Conservation (phyloP, 2,113 vertebrate genomes). For the cat (Felis catus) region DNA sequence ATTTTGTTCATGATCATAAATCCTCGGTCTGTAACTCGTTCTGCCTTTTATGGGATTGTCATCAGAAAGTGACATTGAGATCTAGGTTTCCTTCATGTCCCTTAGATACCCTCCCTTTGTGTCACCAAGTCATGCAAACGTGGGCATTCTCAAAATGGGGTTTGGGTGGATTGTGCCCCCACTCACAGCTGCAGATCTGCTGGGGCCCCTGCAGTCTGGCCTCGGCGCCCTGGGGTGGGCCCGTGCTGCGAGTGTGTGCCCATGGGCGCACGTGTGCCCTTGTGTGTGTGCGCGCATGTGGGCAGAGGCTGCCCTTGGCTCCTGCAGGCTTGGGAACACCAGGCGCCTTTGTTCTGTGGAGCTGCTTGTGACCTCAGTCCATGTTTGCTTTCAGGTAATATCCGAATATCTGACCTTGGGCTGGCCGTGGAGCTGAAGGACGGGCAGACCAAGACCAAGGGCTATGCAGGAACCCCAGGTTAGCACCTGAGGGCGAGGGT, state of each 20-base stretch:
- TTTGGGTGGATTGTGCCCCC: background rate
- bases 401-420: slow-evolving; percentile 92
- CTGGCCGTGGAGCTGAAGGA: slow-evolving; percentile 88
- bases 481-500: fast-evolving
- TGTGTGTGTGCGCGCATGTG: background rate
- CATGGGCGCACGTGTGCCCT: background rate
- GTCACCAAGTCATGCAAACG: background rate
- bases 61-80: background rate
- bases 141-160: background rate
- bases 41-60: background rate
- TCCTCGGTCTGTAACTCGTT: background rate
- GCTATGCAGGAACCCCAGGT: slow-evolving; percentile 89
- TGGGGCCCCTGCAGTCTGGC: background rate
- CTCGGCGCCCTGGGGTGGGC: background rate
- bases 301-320: background rate
- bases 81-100: background rate
- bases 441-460: slow-evolving; percentile 85
- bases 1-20: background rate
- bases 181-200: background rate
- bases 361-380: background rate
- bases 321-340: background rate
- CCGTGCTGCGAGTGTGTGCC: fast-evolving
- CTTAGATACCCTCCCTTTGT: background rate
- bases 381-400: slow-evolving; percentile 86
- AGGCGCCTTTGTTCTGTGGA: background rate